Conservation (phyloP, 1,140 invertebrate genomes). For the Batillaria attramentaria region DNA sequence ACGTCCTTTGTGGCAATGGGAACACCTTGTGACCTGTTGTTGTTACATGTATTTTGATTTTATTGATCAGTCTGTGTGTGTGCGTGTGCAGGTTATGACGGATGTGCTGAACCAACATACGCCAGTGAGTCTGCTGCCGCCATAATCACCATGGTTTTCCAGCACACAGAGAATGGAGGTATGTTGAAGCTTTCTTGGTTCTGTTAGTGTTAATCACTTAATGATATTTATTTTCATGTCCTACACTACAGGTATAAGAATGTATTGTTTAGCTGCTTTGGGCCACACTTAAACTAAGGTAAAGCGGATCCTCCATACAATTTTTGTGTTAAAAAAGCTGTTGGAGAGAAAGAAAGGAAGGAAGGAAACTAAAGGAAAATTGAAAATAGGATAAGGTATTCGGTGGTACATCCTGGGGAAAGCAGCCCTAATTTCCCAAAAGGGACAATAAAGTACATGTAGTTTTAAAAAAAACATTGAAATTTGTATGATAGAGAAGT, state of each 20-base stretch:
- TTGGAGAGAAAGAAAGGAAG: too few relatives aligned
- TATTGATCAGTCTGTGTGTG: background rate
- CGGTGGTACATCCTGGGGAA: too few relatives aligned
- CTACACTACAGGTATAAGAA: background rate
- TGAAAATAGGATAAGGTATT: too few relatives aligned
- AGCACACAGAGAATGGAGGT: slow-evolving; percentile 94
- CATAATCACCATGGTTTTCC: slow-evolving; percentile 97
- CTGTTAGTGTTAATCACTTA: too few relatives aligned
- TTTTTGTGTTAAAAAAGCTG: too few relatives aligned
- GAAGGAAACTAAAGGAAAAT: too few relatives aligned
- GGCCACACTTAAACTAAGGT: background rate
- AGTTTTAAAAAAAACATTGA: too few relatives aligned
- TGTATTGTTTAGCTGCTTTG: background rate
- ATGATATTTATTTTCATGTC: too few relatives aligned
- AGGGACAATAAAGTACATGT: too few relatives aligned
- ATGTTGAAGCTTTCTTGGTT: slow-evolving; percentile 31
- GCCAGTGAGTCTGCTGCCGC: slow-evolving; percentile 91
- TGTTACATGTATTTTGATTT: background rate
- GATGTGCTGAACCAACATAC: slow-evolving; percentile 77
- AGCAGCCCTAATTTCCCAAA: too few relatives aligned
- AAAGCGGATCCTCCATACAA: too few relatives aligned
- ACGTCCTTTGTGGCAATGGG: background rate
- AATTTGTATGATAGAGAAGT: too few relatives aligned
- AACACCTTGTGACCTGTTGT: background rate
- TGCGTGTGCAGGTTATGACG: slow-evolving; percentile 56